phyloP scores from a whole-genome alignment of 2,113 vertebrate species.

The Cebidichthys violaceus region DNA sequence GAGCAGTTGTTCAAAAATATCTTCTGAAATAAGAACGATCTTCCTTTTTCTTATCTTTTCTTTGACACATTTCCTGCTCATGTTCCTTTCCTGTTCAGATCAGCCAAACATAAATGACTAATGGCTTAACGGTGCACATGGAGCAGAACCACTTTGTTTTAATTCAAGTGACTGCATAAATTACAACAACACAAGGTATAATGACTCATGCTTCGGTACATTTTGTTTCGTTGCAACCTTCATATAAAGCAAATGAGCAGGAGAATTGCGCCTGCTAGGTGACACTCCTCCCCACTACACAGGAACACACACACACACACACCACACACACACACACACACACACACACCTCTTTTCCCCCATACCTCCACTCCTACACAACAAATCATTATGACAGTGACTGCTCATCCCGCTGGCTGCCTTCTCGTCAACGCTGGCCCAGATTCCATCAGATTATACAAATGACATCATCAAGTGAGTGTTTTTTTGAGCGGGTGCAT shows the following conservation, averaged over 20 bases:
- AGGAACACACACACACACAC: slow-evolving; percentile 7
- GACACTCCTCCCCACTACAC: slow-evolving; percentile 10
- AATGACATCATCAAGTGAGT: slow-evolving; percentile 70
- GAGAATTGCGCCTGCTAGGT: slow-evolving; percentile 26
- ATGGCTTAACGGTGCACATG: slow-evolving; percentile 25
- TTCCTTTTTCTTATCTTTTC: background rate
- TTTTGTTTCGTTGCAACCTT: slow-evolving; percentile 32
- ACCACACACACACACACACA: slow-evolving; percentile 12
- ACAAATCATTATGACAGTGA: slow-evolving; percentile 74
- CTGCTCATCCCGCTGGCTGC: slow-evolving; percentile 74
- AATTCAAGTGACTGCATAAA: slow-evolving; percentile 48
- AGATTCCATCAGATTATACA: slow-evolving; percentile 79
- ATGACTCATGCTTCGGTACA: slow-evolving; percentile 35
- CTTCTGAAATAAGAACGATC: background rate
- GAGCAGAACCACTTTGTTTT: slow-evolving; percentile 47
- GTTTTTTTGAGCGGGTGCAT: slow-evolving; percentile 35
- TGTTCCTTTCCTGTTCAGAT: slow-evolving; percentile 17
- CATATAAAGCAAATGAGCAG: slow-evolving; percentile 22
- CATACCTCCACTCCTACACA: slow-evolving; percentile 63
- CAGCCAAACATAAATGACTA: slow-evolving; percentile 39
- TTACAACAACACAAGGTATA: slow-evolving; percentile 26
- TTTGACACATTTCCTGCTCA: slow-evolving; percentile 5
- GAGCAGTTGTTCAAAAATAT: slow-evolving; percentile 22
- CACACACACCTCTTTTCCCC: slow-evolving; percentile 18
- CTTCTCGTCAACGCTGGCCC: slow-evolving; percentile 71